phyloP scores from a whole-genome alignment of 1,140 invertebrate species.

The Cryptotermes secundus region DNA sequence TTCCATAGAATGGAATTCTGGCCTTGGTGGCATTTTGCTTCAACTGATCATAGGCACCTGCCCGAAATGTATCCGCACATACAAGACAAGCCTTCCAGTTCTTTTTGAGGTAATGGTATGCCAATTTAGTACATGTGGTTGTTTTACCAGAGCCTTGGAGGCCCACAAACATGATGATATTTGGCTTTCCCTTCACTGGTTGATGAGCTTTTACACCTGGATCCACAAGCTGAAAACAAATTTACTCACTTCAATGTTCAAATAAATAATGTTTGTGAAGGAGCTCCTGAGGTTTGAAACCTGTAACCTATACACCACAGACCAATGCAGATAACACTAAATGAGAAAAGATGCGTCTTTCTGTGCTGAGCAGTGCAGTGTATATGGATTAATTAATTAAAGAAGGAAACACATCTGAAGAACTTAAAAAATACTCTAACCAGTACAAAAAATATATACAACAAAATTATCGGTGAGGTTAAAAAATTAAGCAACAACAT shows the following conservation, averaged over 20 bases:
- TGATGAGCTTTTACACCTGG: slow-evolving; percentile 97
- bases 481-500: no score
- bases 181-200: slow-evolving; percentile 92
- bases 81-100: slow-evolving; percentile 99
- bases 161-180: slow-evolving; percentile 99
- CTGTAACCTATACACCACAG: not conserved
- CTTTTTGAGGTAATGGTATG: slow-evolving; percentile 98
- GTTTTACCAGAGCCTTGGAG: slow-evolving; percentile 99
- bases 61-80: slow-evolving; percentile 99
- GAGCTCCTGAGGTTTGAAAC: not conserved
- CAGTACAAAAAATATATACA: no score
- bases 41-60: slow-evolving; percentile 99
- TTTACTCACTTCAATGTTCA: not conserved
- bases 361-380: no score
- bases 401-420: no score
- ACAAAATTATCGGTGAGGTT: no score
- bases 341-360: no score
- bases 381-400: no score
- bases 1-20: slow-evolving; percentile 99
- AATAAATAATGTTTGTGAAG: slow-evolving; percentile 34
- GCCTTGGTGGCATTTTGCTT: slow-evolving; percentile 99
- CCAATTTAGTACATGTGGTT: slow-evolving; percentile 98
- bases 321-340: no score
- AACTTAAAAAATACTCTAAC: no score
- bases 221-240: slow-evolving; percentile 81